A percentile compares a stretch with the other conserved stretches of the same genome.
Evolutionary conservation across 2,888 invertebrate genomes (phyloP).

Genomic region (Scotopteryx bipunctaria): DNA sequence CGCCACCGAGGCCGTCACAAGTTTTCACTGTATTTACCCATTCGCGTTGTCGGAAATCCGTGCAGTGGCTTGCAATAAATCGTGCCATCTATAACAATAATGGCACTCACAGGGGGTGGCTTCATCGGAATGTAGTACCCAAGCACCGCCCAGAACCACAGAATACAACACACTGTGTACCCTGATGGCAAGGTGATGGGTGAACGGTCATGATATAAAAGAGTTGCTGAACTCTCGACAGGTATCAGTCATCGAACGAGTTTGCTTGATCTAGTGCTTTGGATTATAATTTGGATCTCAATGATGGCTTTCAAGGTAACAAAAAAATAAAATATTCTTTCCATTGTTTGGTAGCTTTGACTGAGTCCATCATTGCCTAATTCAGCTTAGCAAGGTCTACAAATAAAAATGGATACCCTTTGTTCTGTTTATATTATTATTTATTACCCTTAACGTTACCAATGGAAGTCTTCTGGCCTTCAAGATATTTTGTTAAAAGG

Average conservation of each 20-base stretch:
- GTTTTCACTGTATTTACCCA: too few relatives aligned
- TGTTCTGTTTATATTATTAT: too few relatives aligned
- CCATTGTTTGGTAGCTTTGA: constrained; percentile 14
- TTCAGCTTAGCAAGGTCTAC: too few relatives aligned
- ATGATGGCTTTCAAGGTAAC: constrained; percentile 37
- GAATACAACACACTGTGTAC: constrained; percentile 6
- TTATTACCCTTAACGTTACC: too few relatives aligned
- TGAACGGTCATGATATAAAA: constrained; percentile 41
- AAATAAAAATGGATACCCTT: too few relatives aligned
- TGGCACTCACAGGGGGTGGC: constrained; percentile 54
- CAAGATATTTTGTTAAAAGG: too few relatives aligned
- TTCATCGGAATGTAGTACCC: constrained; percentile 44
- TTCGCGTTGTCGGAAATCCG: constrained; percentile 6
- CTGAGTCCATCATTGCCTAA: too few relatives aligned
- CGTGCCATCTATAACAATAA: constrained; percentile 46
- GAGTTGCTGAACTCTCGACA: constrained; percentile 32
- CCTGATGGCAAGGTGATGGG: constrained; percentile 41
- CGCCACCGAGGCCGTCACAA: too few relatives aligned
- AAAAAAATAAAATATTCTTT: constrained; percentile 3
- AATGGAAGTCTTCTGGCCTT: too few relatives aligned
- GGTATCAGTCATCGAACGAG: constrained; percentile 38
- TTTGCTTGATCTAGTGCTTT: constrained; percentile 31
- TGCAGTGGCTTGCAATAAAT: constrained; percentile 14
- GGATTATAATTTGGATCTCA: constrained; percentile 24
- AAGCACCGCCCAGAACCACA: constrained; percentile 36